phyloP scores from a whole-genome alignment of 2,888 invertebrate species.

The Myopa tessellatipennis region DNA sequence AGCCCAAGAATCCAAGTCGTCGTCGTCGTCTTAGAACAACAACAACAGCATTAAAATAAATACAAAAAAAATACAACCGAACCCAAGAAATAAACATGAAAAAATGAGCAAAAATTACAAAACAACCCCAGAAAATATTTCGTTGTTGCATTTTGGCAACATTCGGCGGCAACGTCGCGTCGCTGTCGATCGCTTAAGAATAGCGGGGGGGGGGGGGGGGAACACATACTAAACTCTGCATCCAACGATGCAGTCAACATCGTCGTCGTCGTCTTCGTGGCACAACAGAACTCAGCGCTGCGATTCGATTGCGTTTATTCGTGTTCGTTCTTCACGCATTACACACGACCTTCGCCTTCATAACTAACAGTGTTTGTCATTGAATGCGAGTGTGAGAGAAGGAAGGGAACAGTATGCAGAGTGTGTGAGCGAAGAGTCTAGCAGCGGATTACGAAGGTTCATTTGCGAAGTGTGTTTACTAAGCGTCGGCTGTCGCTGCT shows the following conservation, averaged over 20 bases:
- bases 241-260: not conserved
- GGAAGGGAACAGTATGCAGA: not conserved
- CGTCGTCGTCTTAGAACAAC: too few species aligned
- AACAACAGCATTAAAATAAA: not conserved
- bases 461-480: not conserved
- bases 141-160: conserved; percentile 35
- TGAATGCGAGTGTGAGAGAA: not conserved
- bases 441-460: not conserved
- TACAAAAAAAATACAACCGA: not conserved
- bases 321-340: not conserved
- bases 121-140: not conserved
- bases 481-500: not conserved
- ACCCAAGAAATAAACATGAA: not conserved
- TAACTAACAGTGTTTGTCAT: not conserved
- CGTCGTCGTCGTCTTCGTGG: not conserved
- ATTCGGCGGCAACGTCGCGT: conserved; percentile 20
- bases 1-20: not conserved
- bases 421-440: too few species aligned
- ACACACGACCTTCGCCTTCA: conserved; percentile 34
- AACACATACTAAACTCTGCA: too few species aligned
- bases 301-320: not conserved
- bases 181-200: not conserved
- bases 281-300: not conserved
- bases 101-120: not conserved
- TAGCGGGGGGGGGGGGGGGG: too few species aligned